These are phyloP conservation scores for Oscheius sp. DNA, from an alignment of 2,888 invertebrate genomes.

Conservation along the genomic window DNA sequence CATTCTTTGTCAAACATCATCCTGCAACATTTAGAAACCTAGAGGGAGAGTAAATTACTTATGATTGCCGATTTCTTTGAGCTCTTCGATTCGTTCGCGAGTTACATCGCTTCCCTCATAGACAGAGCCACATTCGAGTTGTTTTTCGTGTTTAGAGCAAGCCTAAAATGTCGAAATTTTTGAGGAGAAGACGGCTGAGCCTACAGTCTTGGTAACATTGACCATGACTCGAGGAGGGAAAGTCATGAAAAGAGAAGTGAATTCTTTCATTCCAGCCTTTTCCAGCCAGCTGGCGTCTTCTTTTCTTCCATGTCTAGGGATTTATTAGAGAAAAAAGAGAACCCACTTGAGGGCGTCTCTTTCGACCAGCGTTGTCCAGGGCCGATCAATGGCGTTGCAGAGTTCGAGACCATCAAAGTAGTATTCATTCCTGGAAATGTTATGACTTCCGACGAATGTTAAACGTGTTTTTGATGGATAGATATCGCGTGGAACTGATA, in stretches of 20 bases:
- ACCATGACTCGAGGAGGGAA: constrained; percentile 33
- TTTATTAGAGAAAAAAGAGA: neutral
- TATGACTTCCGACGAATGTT: too few species aligned
- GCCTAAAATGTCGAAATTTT: constrained; percentile 30
- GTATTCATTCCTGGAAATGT: constrained; percentile 37
- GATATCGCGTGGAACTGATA: too few species aligned
- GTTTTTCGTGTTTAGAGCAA: constrained; percentile 52
- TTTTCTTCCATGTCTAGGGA: constrained; percentile 1
- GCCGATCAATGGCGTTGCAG: constrained; percentile 41
- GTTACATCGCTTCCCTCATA: constrained; percentile 49
- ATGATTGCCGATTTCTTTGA: constrained; percentile 43
- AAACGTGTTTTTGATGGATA: too few species aligned
- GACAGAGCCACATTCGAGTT: constrained; percentile 47
- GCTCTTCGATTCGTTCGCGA: constrained; percentile 37
- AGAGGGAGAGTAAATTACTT: neutral
- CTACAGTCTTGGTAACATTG: constrained; percentile 12
- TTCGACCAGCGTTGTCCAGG: constrained; percentile 1
- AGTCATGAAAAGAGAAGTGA: constrained; percentile 48
- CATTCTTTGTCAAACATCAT: constrained; percentile 57
- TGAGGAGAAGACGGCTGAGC: neutral
- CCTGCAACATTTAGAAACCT: constrained; percentile 20
- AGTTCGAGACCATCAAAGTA: constrained; percentile 44
- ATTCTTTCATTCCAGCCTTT: constrained; percentile 43
- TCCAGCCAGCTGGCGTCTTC: constrained; percentile 39
- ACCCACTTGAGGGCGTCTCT: neutral